Conservation (phyloP, 2,113 vertebrate genomes). For the Alectura lathami region DNA sequence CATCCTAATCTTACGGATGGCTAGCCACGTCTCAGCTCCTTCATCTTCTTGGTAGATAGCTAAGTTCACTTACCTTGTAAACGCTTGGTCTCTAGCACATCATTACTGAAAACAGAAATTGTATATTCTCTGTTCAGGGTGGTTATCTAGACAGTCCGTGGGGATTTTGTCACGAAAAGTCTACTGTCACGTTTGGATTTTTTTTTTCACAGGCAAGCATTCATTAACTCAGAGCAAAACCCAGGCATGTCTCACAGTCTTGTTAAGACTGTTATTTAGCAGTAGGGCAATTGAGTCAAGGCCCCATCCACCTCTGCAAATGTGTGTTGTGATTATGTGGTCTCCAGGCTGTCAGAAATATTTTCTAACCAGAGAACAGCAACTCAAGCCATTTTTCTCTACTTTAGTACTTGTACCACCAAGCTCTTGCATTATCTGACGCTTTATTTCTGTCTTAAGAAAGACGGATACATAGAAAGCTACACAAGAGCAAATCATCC, state of each 20-base stretch:
- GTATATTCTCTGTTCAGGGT: background rate
- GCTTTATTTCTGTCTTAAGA: background rate
- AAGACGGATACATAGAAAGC: background rate
- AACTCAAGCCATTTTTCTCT: background rate
- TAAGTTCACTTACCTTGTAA: background rate
- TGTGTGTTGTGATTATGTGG: background rate
- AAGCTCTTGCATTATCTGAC: background rate
- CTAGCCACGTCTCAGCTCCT: background rate
- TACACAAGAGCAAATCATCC: background rate
- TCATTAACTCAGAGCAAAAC: constrained; percentile 1
- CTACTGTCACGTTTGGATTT: background rate
- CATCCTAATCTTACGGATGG: background rate
- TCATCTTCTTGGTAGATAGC: background rate
- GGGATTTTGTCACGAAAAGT: background rate
- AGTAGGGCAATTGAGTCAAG: background rate
- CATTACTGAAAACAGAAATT: background rate
- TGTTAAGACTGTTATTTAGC: constrained; percentile 21
- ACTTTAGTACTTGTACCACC: background rate
- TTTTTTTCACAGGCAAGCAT: background rate
- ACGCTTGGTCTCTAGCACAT: background rate
- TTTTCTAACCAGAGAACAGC: background rate
- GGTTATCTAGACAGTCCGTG: background rate
- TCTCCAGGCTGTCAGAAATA: constrained; percentile 1
- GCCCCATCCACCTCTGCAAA: constrained; percentile 16
- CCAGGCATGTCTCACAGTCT: background rate